Conservation (phyloP, 2,888 invertebrate genomes). For the Acrocyrtus sp. region DNA sequence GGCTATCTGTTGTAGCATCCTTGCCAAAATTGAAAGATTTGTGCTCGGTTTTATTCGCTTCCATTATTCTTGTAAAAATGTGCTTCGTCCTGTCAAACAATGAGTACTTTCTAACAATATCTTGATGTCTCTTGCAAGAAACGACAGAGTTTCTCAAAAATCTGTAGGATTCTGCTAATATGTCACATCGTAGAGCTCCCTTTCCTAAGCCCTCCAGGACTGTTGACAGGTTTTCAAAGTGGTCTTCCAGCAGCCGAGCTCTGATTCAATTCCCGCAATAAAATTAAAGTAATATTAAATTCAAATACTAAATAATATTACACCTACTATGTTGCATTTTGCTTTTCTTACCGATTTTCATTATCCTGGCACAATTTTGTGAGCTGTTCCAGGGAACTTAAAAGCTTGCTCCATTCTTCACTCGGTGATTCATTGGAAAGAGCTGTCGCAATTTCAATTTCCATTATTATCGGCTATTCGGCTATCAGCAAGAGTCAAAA, state of each 20-base stretch:
- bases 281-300: too few relatives aligned
- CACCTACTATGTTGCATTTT: too few relatives aligned
- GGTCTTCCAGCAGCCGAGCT: too few relatives aligned
- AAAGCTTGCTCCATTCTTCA: neutral
- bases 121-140: conserved; percentile 39
- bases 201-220: too few relatives aligned
- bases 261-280: too few relatives aligned
- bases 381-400: neutral
- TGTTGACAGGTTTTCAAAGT: too few relatives aligned
- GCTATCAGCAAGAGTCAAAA: too few relatives aligned
- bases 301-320: too few relatives aligned
- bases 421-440: too few relatives aligned
- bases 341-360: conserved; percentile 11
- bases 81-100: neutral
- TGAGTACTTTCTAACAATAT: conserved; percentile 8
- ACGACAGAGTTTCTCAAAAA: conserved; percentile 49
- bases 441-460: too few relatives aligned
- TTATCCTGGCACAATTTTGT: conserved; percentile 6
- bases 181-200: too few relatives aligned
- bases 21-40: neutral
- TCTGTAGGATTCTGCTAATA: conserved; percentile 23
- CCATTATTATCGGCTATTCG: too few relatives aligned
- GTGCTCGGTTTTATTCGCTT: neutral
- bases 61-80: conserved; percentile 3
- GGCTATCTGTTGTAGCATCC: neutral